A percentile compares a stretch with the other conserved stretches of the same genome.
These are phyloP conservation scores for Brachystomella parvula DNA, from an alignment of 1,140 invertebrate genomes.

Conservation along the genomic window DNA sequence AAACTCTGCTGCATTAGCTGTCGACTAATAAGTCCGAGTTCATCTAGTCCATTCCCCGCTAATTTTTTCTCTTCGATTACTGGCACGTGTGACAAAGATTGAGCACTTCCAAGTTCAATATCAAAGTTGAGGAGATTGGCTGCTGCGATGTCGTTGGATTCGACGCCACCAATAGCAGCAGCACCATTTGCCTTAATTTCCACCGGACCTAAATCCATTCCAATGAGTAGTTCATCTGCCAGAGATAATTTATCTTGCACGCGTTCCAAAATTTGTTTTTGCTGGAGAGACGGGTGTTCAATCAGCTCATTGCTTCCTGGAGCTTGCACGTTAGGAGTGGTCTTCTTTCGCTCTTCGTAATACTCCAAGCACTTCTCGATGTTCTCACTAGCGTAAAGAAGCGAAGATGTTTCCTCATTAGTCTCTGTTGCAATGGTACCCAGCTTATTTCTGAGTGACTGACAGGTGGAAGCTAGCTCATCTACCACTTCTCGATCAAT, in stretches of 20 bases:
- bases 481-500: conserved; percentile 34
- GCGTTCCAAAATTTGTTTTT: background rate
- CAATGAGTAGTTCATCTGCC: conserved; percentile 32
- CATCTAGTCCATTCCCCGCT: conserved; percentile 22
- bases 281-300: background rate
- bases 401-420: conserved; percentile 31
- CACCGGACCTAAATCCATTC: conserved; percentile 1
- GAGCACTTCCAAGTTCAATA: conserved; percentile 18
- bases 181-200: background rate
- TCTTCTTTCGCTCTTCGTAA: conserved; percentile 28
- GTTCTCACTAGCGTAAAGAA: conserved; percentile 36
- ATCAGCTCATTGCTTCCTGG: background rate
- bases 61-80: conserved; percentile 11
- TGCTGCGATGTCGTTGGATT: background rate
- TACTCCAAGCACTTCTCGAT: conserved; percentile 31
- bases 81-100: background rate
- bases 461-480: conserved; percentile 28
- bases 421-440: conserved; percentile 32
- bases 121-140: conserved; percentile 33
- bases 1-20: conserved; percentile 30
- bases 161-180: background rate
- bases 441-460: conserved; percentile 27
- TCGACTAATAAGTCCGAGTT: conserved; percentile 29
- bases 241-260: conserved; percentile 25
- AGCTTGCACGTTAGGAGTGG: background rate